Base-by-base conservation (phyloP, 2,797 vertebrate species). In the Melopsittacus undulatus region DNA sequence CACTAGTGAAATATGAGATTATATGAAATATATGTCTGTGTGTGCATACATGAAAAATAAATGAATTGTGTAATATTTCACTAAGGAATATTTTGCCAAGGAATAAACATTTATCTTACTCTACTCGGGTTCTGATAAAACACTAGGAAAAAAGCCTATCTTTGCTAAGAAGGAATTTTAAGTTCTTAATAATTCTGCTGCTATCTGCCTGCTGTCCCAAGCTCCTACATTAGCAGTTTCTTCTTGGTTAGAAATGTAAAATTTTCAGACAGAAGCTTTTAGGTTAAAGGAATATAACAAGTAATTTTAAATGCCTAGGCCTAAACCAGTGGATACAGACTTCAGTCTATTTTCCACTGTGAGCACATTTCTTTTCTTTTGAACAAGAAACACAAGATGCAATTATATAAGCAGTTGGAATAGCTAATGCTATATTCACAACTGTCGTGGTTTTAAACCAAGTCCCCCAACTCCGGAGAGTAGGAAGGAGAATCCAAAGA, bases 281-380 rank as follows among this genome's bases (percentile, higher is more conserved):
- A 83, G 34, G 23, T 9, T 78, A 42, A 64, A 72, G 26, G 24
- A 63, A 63, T 34, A n/a, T 1, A 75, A 27, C 15, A 17, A 18
- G 10, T 5, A 63, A 69, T 89, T 85, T 87, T 40, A 85, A 83
- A 85, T 27, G 22, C 24, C 11, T 21, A 38, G 30, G 9, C 15
- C 20, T 16, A 64, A 73, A 59, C 5, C 27, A 63, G 32, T 23
- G 20, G 13, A 61, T 51, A 32, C 0, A 0, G 43, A 46, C 43
- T 46, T 80, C 19, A 70, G 24, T 23, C 10, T 46, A 1, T 66
- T 83, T 84, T 67, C 24, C 24, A 43, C 9, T 14, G 11, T 40
- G 27, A 68, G 8, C 30, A 23, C 7, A 7, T 30, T 63, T 34
- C 9, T 57, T 34, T 23, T 57, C 21, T 34, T 57, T 23, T 10